Base-by-base conservation (phyloP, 2,797 vertebrate genomes). In the Pangasius macronema region DNA sequence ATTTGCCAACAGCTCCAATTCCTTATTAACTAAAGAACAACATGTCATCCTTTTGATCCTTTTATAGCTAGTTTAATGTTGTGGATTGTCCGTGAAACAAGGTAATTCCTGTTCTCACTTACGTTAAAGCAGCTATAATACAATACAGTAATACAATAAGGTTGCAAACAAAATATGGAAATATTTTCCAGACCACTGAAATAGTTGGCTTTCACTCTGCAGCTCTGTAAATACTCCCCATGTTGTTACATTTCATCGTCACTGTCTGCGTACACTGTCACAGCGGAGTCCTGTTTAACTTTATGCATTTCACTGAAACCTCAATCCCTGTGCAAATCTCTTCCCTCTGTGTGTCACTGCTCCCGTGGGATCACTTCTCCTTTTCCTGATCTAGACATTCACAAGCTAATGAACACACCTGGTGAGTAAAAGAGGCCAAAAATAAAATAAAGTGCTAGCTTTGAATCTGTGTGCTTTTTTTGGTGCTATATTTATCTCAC, bases 401-500 rank as follows among this genome's bases (percentile, higher is more conserved):
- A 33, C 16, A 30, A 83, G 46, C 82, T 84, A 59, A 79, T 30
- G 82, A 84, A 68, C 73, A 77, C 72, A 83, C 82, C 85, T 86
- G 85, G 55, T 27, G 39, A 51, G 61, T 46, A 81, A 83, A 39
- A 77, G 49, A 30, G 82, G 72, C 59, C 81, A 16, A 79, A 84
- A 87, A 76, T 79, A 79, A 39, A 76, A 59, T 6, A 39, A 16
- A 39, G 24, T 9, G 7, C 51, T 36, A 18, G 79, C 75, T 49
- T 33, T 11, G 16, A 55, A 51, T 33, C 51, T 33, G 14, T 36
- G 53, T n/a, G 70, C 65, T 63, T 83, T 59, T 49, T 27, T 83
- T 27, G 80, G 85, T 84, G 75, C 89, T 88, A 90, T 84, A 82
- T 91, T 90, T 90, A 87, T 68, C 82, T 57, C 77, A 39, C 9